These are phyloP conservation scores for Pachycephus smyrnensis DNA, from an alignment of 2,888 invertebrate species.

Conservation along the genomic window DNA sequence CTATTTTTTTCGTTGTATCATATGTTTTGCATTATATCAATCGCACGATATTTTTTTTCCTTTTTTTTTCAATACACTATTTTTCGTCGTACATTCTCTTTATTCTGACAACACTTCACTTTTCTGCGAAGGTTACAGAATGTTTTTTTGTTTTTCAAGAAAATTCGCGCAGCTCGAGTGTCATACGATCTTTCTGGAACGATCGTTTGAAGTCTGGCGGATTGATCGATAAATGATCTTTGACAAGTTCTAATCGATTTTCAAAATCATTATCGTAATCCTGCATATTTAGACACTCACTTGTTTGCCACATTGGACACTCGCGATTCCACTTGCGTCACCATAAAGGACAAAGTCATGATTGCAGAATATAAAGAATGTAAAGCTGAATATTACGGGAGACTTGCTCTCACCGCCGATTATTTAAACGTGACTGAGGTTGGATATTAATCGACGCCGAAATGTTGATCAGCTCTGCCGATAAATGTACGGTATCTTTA, in stretches of 20 bases:
- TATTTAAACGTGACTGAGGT: not conserved
- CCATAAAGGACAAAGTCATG: not conserved
- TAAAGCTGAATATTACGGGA: not conserved
- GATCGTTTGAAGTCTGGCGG: not conserved
- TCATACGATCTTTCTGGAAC: not conserved
- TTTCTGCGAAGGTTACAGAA: not conserved
- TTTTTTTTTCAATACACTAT: not conserved
- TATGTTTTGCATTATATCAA: not conserved
- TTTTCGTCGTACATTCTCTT: not conserved
- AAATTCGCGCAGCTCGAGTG: not conserved
- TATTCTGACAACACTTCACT: not conserved
- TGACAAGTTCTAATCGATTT: not conserved
- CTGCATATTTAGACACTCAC: not conserved
- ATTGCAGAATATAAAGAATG: too few species aligned
- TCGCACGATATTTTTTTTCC: not conserved
- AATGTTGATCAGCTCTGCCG: not conserved
- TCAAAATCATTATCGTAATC: not conserved
- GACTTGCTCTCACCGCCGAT: not conserved
- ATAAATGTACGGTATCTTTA: not conserved
- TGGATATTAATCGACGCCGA: not conserved
- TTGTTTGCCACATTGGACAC: not conserved
- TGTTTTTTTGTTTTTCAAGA: not conserved
- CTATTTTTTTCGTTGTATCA: not conserved
- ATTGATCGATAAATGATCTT: not conserved
- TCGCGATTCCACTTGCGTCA: slow-evolving; percentile 4